A percentile compares a stretch with the other conserved stretches of the same genome.
phyloP scores from a whole-genome alignment of 2,888 invertebrate species.

The Leptinotarsa haldemani region DNA sequence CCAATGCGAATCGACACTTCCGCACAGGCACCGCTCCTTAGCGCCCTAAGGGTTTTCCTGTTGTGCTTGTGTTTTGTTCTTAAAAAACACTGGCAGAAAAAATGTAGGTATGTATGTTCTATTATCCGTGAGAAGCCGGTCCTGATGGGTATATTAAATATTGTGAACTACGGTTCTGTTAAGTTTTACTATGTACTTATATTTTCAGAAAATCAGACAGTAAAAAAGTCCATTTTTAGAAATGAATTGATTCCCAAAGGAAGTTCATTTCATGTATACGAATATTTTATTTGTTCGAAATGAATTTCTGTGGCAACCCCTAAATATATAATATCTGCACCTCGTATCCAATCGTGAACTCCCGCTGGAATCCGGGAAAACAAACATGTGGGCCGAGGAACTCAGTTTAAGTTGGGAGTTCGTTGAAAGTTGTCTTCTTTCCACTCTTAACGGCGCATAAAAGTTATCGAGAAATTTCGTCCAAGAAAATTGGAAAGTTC shows the following conservation, averaged over 20 bases:
- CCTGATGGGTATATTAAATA: too few relatives aligned
- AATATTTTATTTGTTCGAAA: not conserved
- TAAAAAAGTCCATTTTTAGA: too few relatives aligned
- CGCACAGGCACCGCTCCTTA: too few relatives aligned
- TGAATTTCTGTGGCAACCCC: not conserved
- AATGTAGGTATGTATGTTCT: too few relatives aligned
- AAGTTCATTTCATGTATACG: not conserved
- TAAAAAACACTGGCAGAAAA: too few relatives aligned
- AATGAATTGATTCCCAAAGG: not conserved
- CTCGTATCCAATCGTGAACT: constrained; percentile 34
- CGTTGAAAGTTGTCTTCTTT: constrained; percentile 33
- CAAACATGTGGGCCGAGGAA: constrained; percentile 38
- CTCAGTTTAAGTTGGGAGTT: constrained; percentile 42
- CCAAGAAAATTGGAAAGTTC: constrained; percentile 2
- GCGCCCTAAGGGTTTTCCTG: too few relatives aligned
- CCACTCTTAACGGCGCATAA: constrained; percentile 21
- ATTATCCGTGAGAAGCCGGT: too few relatives aligned
- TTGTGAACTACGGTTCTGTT: too few relatives aligned
- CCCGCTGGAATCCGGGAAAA: constrained; percentile 41
- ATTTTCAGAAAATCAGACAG: too few relatives aligned
- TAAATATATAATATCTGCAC: not conserved
- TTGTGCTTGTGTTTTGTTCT: too few relatives aligned
- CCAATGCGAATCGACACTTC: too few relatives aligned
- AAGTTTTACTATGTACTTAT: too few relatives aligned
- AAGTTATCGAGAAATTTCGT: constrained; percentile 19